phyloP scores from a whole-genome alignment of 2,797 vertebrate species.

The Champsocephalus gunnari region DNA sequence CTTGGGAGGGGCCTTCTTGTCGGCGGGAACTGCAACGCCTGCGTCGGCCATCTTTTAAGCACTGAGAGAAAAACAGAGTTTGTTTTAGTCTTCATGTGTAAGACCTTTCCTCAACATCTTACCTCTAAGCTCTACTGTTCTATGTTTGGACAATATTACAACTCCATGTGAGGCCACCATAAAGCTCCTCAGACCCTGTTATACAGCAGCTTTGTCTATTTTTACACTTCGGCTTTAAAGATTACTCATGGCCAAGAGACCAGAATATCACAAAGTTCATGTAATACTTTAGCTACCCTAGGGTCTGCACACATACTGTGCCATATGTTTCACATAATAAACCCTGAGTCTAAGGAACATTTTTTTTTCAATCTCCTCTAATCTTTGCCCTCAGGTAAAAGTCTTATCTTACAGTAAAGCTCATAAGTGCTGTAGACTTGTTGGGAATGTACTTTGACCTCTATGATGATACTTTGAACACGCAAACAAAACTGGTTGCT shows the following conservation, averaged over 20 bases:
- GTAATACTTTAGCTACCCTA: conserved; percentile 25
- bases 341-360: conserved; percentile 18
- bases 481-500: background rate
- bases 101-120: conserved; percentile 9
- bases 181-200: conserved; percentile 45
- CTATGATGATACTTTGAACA: background rate
- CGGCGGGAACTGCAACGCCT: conserved; percentile 59
- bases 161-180: conserved; percentile 24
- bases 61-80: conserved; percentile 12
- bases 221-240: conserved; percentile 63
- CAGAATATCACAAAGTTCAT: conserved; percentile 23
- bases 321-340: conserved; percentile 6
- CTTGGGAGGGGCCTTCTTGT: conserved; percentile 85
- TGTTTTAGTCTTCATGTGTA: conserved; percentile 3
- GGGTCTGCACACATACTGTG: background rate
- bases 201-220: conserved; percentile 69
- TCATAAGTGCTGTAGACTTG: conserved; percentile 1
- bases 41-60: conserved; percentile 65
- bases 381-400: background rate
- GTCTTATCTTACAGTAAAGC: background rate
- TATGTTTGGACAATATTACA: conserved; percentile 33
- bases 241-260: conserved; percentile 39
- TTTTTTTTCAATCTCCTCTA: conserved; percentile 40
- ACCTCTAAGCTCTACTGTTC: conserved; percentile 22
- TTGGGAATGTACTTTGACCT: conserved; percentile 1